These are phyloP conservation scores for Tapirus indicus DNA, from an alignment of 2,797 vertebrate genomes.

Conservation along the genomic window DNA sequence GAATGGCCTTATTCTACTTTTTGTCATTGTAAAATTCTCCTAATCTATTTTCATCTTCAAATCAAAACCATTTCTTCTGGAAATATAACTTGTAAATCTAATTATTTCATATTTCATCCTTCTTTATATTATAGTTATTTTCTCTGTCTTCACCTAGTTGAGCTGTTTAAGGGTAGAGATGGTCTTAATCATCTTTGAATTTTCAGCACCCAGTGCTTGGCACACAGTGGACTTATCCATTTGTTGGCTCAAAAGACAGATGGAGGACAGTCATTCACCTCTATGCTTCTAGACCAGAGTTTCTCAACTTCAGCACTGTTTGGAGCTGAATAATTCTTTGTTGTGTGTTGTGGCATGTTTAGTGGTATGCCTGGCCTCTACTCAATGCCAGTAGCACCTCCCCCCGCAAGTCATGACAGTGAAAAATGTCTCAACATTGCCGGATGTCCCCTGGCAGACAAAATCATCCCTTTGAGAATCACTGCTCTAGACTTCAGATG, in stretches of 20 bases:
- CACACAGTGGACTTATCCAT: background rate
- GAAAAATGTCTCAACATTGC: background rate
- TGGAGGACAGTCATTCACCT: background rate
- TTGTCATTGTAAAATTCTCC: background rate
- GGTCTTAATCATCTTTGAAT: constrained; percentile 1
- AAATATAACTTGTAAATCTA: background rate
- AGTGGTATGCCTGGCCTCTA: background rate
- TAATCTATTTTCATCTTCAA: background rate
- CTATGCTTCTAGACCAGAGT: background rate
- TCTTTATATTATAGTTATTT: background rate
- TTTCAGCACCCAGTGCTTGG: background rate
- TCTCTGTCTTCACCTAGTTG: background rate
- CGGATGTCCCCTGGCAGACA: background rate
- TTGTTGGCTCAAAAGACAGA: background rate
- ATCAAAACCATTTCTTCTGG: background rate
- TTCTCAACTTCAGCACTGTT: background rate
- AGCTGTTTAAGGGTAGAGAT: background rate
- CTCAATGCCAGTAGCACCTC: background rate
- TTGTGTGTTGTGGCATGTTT: background rate
- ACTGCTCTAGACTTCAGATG: background rate
- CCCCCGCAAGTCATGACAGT: background rate
- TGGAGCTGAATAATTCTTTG: background rate
- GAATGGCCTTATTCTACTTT: background rate
- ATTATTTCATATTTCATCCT: background rate
- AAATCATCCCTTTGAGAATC: background rate